Percentiles rank a stretch among this genome's conserved stretches.
Conservation (phyloP, 2,888 invertebrate species). For the Fragum sueziense region DNA sequence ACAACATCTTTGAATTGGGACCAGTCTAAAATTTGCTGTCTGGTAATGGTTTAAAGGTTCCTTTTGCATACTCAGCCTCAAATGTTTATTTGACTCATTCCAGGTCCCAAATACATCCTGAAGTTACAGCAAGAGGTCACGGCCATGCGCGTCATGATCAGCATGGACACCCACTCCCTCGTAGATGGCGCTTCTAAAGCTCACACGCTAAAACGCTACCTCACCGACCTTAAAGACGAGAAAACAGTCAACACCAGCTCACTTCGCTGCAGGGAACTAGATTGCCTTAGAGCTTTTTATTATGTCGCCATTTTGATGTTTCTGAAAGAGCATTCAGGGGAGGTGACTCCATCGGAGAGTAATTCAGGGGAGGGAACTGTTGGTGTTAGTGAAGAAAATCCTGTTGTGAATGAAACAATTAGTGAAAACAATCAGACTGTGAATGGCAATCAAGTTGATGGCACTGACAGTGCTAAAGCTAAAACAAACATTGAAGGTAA, state of each 20-base stretch:
- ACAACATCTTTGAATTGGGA: too few relatives aligned
- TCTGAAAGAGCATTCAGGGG: constrained; percentile 54
- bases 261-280: constrained; percentile 73
- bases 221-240: constrained; percentile 74
- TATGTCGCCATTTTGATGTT: constrained; percentile 72
- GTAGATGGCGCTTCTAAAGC: constrained; percentile 72
- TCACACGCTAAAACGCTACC: constrained; percentile 71
- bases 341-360: background rate
- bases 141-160: constrained; percentile 75
- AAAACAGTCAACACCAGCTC: constrained; percentile 68
- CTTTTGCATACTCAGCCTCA: too few relatives aligned
- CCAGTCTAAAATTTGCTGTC: too few relatives aligned
- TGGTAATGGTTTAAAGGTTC: too few relatives aligned
- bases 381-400: background rate
- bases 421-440: background rate
- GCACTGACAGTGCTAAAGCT: background rate
- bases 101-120: constrained; percentile 77
- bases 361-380: background rate
- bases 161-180: constrained; percentile 72
- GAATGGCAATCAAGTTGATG: background rate
- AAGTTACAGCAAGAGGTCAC: constrained; percentile 78
- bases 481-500: background rate
- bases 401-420: background rate
- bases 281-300: constrained; percentile 77
- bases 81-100: constrained; percentile 38